Evolutionary conservation across 1,140 invertebrate genomes (phyloP).

Genomic region (Chelonus insularis): DNA sequence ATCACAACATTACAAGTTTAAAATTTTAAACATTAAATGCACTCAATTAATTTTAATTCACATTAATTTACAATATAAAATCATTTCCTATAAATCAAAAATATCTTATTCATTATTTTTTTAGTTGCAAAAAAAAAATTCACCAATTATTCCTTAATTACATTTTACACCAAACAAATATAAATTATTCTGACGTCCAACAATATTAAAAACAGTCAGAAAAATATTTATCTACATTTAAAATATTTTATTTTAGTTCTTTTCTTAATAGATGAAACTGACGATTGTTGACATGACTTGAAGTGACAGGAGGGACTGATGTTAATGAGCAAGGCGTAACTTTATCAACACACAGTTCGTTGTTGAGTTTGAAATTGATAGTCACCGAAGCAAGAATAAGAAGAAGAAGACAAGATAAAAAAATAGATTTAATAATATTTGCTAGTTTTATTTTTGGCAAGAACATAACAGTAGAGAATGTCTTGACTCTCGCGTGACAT

Average conservation of each 20-base stretch:
- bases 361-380: not conserved
- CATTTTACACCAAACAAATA: too few species aligned
- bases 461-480: not conserved
- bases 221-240: not conserved
- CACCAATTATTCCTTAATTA: too few species aligned
- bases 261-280: slow-evolving; percentile 4
- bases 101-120: too few species aligned
- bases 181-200: too few species aligned
- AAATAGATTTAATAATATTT: not conserved
- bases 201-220: too few species aligned
- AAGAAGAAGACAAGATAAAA: not conserved
- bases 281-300: slow-evolving; percentile 7
- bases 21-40: too few species aligned
- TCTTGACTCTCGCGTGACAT: not conserved
- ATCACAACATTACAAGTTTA: too few species aligned
- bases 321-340: slow-evolving; percentile 11
- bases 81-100: too few species aligned
- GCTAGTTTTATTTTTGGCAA: slow-evolving; percentile 13
- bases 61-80: too few species aligned
- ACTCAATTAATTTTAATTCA: too few species aligned
- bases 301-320: slow-evolving; percentile 6
- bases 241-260: not conserved
- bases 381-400: not conserved
- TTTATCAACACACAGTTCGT: slow-evolving; percentile 6
- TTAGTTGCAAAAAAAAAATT: too few species aligned